These are phyloP conservation scores for Gastracanthus pulcherrimus DNA, from an alignment of 2,888 invertebrate genomes.

Conservation along the genomic window DNA sequence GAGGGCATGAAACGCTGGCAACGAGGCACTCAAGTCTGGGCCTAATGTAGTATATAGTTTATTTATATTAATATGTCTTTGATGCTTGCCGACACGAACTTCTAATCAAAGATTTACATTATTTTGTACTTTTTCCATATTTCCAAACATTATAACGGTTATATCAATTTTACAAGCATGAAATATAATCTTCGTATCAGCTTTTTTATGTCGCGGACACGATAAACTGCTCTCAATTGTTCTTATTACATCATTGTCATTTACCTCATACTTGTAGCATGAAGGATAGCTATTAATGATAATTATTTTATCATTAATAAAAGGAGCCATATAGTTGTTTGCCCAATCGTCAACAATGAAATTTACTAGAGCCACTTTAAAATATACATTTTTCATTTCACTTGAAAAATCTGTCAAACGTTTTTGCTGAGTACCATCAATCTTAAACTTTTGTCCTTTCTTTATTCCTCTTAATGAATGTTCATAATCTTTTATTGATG, in stretches of 20 bases:
- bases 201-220: conserved; percentile 62
- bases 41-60: conserved; percentile 50
- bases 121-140: conserved; percentile 50
- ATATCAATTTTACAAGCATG: conserved; percentile 57
- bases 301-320: background rate
- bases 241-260: background rate
- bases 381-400: conserved; percentile 53
- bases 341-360: conserved; percentile 66
- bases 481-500: conserved; percentile 58
- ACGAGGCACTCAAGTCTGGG: conserved; percentile 27
- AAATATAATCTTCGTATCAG: conserved; percentile 62
- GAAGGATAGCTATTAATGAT: background rate
- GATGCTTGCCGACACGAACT: conserved; percentile 49
- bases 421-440: conserved; percentile 49
- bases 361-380: conserved; percentile 62
- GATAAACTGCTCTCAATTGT: background rate
- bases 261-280: background rate
- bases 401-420: conserved; percentile 50
- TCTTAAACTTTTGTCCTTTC: background rate
- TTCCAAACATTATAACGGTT: conserved; percentile 53
- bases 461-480: background rate
- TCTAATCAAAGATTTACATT: conserved; percentile 47
- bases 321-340: background rate
- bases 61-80: conserved; percentile 52
- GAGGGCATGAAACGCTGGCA: conserved; percentile 57